Evolutionary conservation across 2,888 invertebrate species (phyloP).

Genomic region (Blastobasis lacticolella): DNA sequence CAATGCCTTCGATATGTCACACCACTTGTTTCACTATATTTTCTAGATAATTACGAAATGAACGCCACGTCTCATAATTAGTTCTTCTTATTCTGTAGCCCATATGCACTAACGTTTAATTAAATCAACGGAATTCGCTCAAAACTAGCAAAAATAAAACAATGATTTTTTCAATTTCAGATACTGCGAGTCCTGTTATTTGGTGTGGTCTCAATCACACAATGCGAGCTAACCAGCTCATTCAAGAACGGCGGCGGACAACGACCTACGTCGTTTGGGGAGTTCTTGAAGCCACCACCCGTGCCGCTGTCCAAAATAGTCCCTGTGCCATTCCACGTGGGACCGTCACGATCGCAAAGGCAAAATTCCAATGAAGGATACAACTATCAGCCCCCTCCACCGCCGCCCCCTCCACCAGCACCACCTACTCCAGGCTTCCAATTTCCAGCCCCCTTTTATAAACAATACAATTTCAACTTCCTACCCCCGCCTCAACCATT

Average conservation of each 20-base stretch:
- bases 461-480: conserved; percentile 64
- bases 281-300: conserved; percentile 60
- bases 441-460: conserved; percentile 63
- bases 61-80: conserved; percentile 12
- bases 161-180: conserved; percentile 38
- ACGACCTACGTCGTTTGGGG: conserved; percentile 47
- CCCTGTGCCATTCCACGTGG: conserved; percentile 58
- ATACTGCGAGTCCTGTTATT: conserved; percentile 45
- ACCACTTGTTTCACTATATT: conserved; percentile 58
- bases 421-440: conserved; percentile 42
- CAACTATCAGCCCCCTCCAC: conserved; percentile 41
- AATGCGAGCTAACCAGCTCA: conserved; percentile 34
- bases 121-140: no score
- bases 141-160: no score
- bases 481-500: conserved; percentile 62
- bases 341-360: conserved; percentile 39
- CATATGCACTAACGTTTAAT: not conserved
- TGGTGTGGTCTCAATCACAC: conserved; percentile 36
- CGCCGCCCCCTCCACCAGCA: conserved; percentile 31
- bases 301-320: conserved; percentile 46
- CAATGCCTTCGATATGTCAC: conserved; percentile 57
- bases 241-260: conserved; percentile 33
- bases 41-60: conserved; percentile 58
- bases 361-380: conserved; percentile 49
- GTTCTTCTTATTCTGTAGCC: conserved; percentile 8